Evolutionary conservation across 2,113 vertebrate species (phyloP).

Genomic region (Corvus cornix): DNA sequence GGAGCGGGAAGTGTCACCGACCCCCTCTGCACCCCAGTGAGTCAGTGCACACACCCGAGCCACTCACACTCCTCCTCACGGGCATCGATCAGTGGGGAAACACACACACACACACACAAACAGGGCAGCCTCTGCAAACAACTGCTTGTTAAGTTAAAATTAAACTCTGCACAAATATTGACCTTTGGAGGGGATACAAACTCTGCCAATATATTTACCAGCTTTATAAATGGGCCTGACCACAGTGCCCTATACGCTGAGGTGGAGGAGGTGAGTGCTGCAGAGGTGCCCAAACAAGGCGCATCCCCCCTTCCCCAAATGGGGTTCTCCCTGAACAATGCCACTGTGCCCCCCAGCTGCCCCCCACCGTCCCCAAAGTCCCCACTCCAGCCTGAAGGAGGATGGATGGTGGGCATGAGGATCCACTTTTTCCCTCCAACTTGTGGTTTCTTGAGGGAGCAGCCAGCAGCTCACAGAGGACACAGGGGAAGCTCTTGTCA

Average conservation of each 20-base stretch:
- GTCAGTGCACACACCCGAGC: not conserved
- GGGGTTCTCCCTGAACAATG: not conserved
- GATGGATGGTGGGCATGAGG: not conserved
- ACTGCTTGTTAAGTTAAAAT: constrained; percentile 86
- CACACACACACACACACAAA: constrained; percentile 2
- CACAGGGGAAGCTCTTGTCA: not conserved
- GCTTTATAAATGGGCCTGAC: constrained; percentile 83
- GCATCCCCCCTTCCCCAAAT: not conserved
- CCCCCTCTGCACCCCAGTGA: not conserved
- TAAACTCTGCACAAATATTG: constrained; percentile 86
- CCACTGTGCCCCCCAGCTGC: not conserved
- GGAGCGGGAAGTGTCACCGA: not conserved
- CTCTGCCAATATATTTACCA: constrained; percentile 78
- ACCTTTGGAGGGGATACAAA: constrained; percentile 83
- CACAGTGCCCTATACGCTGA: constrained; percentile 70
- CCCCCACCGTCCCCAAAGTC: too few relatives aligned
- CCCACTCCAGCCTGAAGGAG: not conserved
- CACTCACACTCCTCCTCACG: not conserved
- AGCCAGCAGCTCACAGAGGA: not conserved
- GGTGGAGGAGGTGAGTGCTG: constrained; percentile 56
- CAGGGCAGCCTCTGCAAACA: constrained; percentile 78
- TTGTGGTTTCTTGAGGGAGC: not conserved
- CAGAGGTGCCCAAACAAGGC: not conserved
- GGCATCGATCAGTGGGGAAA: not conserved
- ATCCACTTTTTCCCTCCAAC: not conserved